These are phyloP conservation scores for Papilio dardanus DNA, from an alignment of 1,140 invertebrate genomes.

Conservation along the genomic window DNA sequence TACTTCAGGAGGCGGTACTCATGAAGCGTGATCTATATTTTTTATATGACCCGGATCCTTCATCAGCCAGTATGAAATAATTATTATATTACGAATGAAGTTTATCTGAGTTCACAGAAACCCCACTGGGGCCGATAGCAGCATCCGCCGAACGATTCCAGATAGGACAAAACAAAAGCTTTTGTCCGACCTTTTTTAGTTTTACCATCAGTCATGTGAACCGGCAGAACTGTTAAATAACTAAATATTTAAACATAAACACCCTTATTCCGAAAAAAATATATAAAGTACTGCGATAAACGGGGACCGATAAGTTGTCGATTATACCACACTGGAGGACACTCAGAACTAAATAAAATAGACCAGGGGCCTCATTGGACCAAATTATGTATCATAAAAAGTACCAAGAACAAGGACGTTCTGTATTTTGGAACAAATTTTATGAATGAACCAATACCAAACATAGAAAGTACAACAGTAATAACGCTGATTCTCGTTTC, in stretches of 20 bases:
- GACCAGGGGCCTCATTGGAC: no score
- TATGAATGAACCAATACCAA: no score
- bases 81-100: not conserved
- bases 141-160: not conserved
- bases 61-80: not conserved
- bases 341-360: no score
- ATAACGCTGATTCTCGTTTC: no score
- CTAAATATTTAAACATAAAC: not conserved
- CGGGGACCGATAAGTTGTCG: no score
- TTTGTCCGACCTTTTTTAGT: not conserved
- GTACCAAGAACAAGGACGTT: no score
- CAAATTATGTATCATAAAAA: no score
- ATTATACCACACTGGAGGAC: no score
- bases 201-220: not conserved
- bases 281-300: no score
- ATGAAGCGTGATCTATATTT: not conserved
- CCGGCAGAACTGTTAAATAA: not conserved
- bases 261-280: no score
- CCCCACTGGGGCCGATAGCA: not conserved
- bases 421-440: no score
- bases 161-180: not conserved
- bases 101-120: conserved; percentile 16
- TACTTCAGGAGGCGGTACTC: not conserved
- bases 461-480: no score
- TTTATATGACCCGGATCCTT: conserved; percentile 3